phyloP scores from a whole-genome alignment of 23 tunicate genomes.

The Clavelina lepadiformis region DNA sequence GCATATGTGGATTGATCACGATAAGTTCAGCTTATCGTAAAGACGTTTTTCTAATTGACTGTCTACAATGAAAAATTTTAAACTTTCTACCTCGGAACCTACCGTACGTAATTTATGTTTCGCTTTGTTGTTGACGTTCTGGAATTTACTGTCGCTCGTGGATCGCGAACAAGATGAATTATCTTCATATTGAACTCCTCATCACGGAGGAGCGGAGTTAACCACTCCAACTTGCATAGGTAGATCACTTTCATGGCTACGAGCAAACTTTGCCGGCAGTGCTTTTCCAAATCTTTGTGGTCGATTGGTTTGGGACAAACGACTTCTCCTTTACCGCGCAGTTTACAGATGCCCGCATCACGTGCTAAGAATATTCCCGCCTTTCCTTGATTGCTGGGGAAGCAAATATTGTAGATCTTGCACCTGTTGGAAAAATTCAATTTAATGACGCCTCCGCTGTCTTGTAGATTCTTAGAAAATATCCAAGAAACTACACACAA shows the following conservation, averaged over 20 bases:
- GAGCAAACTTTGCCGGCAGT: conserved; percentile 24
- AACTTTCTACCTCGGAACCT: too few relatives aligned
- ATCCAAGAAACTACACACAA: too few relatives aligned
- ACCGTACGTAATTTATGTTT: too few relatives aligned
- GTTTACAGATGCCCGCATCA: conserved; percentile 25
- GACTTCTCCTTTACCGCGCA: background rate
- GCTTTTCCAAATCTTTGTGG: background rate
- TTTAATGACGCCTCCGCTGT: too few relatives aligned
- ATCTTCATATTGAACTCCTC: conserved; percentile 20
- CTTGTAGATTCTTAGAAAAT: too few relatives aligned
- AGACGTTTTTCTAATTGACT: too few relatives aligned
- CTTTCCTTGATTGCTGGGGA: conserved; percentile 11
- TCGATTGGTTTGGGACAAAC: conserved; percentile 26
- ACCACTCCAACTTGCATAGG: conserved; percentile 23
- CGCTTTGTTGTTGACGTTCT: too few relatives aligned
- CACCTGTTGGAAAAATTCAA: conserved; percentile 29
- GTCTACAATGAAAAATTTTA: too few relatives aligned
- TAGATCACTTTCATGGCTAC: conserved; percentile 40
- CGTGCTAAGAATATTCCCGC: conserved; percentile 21
- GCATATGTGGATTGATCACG: too few relatives aligned
- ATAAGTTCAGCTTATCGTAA: too few relatives aligned
- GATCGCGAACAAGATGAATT: conserved; percentile 31
- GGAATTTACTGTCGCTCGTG: conserved; percentile 21
- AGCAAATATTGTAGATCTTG: conserved; percentile 20
- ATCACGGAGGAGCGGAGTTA: conserved; percentile 15